phyloP scores from a whole-genome alignment of 2,113 vertebrate genomes.

The Lynx canadensis region DNA sequence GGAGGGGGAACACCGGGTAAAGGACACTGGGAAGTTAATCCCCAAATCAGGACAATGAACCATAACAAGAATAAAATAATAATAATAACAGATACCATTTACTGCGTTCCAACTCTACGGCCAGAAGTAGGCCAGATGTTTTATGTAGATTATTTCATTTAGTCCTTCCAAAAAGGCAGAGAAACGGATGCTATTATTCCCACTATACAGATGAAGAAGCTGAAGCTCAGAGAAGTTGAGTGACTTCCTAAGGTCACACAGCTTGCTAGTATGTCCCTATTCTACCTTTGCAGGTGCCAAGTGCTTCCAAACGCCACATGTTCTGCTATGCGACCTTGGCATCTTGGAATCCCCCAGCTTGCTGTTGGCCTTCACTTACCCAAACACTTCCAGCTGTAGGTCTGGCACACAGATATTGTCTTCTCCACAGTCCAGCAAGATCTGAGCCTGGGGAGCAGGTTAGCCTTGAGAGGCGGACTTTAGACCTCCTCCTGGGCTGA shows the following conservation, averaged over 20 bases:
- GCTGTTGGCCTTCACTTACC: conserved; percentile 84
- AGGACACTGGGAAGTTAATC: neutral
- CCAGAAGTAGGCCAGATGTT: neutral
- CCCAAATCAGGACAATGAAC: neutral
- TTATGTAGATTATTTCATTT: neutral
- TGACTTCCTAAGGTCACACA: neutral
- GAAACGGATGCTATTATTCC: neutral
- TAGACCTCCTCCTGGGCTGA: neutral
- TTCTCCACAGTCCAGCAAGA: conserved; percentile 94
- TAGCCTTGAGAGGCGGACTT: neutral
- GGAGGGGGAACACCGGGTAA: neutral
- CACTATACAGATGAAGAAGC: neutral
- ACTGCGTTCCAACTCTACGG: neutral
- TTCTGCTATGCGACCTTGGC: neutral
- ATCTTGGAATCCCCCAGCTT: neutral
- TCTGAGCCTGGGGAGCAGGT: conserved; percentile 88
- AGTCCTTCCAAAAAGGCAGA: neutral
- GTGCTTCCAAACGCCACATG: neutral
- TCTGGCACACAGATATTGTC: conserved; percentile 97
- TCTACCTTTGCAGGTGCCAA: neutral
- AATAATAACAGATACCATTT: neutral
- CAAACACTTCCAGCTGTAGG: conserved; percentile 90
- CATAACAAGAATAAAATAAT: neutral
- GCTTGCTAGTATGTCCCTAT: neutral
- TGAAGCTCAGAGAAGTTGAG: neutral